phyloP scores from a whole-genome alignment of 2,797 vertebrate species.

The Eulemur mongoz region DNA sequence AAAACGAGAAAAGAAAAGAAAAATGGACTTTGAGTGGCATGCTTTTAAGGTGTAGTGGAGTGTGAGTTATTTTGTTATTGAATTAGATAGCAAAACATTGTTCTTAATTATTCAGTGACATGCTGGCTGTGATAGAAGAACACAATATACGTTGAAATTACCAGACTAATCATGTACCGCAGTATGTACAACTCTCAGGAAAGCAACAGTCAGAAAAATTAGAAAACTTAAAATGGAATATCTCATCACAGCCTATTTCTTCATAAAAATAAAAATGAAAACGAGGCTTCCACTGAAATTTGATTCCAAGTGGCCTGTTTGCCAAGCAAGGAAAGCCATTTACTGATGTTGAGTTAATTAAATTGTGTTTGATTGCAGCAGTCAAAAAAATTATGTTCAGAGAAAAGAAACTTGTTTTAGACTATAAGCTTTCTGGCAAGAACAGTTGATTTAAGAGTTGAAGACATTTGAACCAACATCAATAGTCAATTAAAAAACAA shows the following conservation, averaged over 20 bases:
- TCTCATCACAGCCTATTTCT: slow-evolving; percentile 21
- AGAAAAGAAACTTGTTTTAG: slow-evolving; percentile 56
- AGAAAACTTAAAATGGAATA: slow-evolving; percentile 48
- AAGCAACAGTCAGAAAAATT: slow-evolving; percentile 27
- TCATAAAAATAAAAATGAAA: slow-evolving; percentile 54
- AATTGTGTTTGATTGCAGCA: slow-evolving; percentile 52
- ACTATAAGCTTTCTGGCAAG: slow-evolving; percentile 53
- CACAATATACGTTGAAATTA: background rate
- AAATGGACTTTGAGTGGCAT: background rate
- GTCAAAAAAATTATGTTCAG: background rate
- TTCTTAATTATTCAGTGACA: slow-evolving; percentile 33
- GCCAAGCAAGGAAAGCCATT: slow-evolving; percentile 23
- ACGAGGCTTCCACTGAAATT: slow-evolving; percentile 18
- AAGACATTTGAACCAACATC: slow-evolving; percentile 45
- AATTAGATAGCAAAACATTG: slow-evolving; percentile 42
- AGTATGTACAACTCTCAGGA: slow-evolving; percentile 15
- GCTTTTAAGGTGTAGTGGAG: background rate
- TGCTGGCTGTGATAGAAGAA: background rate
- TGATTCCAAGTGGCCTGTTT: slow-evolving; percentile 42
- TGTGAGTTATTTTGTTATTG: slow-evolving; percentile 43
- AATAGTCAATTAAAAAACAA: slow-evolving; percentile 60
- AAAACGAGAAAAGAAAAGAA: slow-evolving; percentile 37
- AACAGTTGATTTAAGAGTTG: slow-evolving; percentile 56
- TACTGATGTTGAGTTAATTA: slow-evolving; percentile 59
- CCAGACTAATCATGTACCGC: background rate